Percentiles rank a stretch among this genome's conserved stretches.
Conservation (phyloP, 2,888 invertebrate species). For the Caenorhabditis uteleia region DNA sequence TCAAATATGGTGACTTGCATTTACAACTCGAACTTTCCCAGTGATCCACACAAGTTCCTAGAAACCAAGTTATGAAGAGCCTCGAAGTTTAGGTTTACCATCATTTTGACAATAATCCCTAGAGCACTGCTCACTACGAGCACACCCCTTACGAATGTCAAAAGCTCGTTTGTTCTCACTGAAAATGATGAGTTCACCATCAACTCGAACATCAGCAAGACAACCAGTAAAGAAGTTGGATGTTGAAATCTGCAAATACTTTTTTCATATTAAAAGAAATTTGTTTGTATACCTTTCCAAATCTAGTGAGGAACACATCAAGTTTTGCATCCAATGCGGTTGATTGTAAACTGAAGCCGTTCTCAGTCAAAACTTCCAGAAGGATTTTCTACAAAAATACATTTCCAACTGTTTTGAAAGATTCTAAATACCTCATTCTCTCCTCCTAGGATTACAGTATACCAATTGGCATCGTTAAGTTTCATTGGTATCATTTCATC, state of each 20-base stretch:
- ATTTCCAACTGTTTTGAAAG: neutral
- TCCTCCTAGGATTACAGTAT: conserved; percentile 37
- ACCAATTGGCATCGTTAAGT: conserved; percentile 65
- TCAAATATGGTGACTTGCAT: conserved; percentile 60
- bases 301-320: conserved; percentile 36
- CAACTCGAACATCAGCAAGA: conserved; percentile 55
- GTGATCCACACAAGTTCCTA: conserved; percentile 57
- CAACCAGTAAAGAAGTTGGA: conserved; percentile 56
- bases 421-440: conserved; percentile 9
- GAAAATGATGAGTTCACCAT: conserved; percentile 33
- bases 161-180: conserved; percentile 35
- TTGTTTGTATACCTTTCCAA: conserved; percentile 32
- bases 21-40: conserved; percentile 60
- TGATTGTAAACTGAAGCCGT: conserved; percentile 9
- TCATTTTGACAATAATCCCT: conserved; percentile 56
- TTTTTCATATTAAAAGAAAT: neutral
- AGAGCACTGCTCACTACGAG: conserved; percentile 53
- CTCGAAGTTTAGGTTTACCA: conserved; percentile 8
- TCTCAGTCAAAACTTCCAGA: conserved; percentile 20
- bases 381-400: conserved; percentile 16
- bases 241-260: conserved; percentile 27
- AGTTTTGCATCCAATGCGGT: conserved; percentile 6
- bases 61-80: neutral
- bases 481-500: conserved; percentile 45
- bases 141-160: conserved; percentile 49